Conservation (phyloP, 2,888 invertebrate genomes). For the Trypoxylon attenuatum region DNA sequence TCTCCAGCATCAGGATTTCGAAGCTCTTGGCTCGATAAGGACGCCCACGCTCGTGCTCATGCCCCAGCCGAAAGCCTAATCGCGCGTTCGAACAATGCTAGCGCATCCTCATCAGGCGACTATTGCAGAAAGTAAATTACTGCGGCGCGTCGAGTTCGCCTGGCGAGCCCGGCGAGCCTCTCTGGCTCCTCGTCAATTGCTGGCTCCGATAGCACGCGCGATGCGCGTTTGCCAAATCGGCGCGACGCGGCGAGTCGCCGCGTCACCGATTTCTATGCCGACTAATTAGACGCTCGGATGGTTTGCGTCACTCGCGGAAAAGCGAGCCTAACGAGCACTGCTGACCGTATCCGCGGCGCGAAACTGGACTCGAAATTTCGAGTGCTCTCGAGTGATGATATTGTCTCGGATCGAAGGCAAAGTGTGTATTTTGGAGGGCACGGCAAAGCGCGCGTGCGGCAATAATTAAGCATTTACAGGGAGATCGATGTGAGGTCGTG, state of each 20-base stretch:
- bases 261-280: not conserved
- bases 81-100: slow-evolving; percentile 69
- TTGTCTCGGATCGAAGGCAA: not conserved
- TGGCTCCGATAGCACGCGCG: not conserved
- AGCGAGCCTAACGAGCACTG: slow-evolving; percentile 34
- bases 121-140: slow-evolving; percentile 70
- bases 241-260: not conserved
- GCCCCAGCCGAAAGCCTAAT: slow-evolving; percentile 65
- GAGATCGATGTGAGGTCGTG: not conserved
- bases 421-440: not conserved
- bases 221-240: not conserved
- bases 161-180: slow-evolving; percentile 20
- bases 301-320: slow-evolving; percentile 34
- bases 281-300: slow-evolving; percentile 38
- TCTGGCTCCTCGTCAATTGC: slow-evolving; percentile 1
- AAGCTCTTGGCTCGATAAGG: slow-evolving; percentile 33
- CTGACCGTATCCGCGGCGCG: slow-evolving; percentile 16
- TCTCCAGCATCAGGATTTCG: slow-evolving; percentile 12
- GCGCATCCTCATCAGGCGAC: slow-evolving; percentile 67
- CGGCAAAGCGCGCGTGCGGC: not conserved
- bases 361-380: not conserved
- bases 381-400: not conserved
- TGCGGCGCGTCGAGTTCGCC: slow-evolving; percentile 26
- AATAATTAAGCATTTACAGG: not conserved
- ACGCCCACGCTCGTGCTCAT: slow-evolving; percentile 21